Percentiles rank a stretch among this genome's conserved stretches.
Conservation (phyloP, 1,140 invertebrate genomes). For the Listronotus bonariensis region DNA sequence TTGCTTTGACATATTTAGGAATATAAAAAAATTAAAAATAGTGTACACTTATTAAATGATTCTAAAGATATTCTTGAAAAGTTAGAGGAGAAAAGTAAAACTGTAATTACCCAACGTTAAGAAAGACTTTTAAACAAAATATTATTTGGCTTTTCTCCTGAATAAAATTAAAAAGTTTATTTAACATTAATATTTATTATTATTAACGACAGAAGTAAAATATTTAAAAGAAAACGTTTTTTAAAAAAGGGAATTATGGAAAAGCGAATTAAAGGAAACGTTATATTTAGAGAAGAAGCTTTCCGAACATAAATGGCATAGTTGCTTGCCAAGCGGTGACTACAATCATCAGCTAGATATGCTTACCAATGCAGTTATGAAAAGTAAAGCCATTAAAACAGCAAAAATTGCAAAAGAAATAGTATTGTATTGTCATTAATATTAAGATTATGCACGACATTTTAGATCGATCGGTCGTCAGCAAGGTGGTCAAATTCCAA, state of each 20-base stretch:
- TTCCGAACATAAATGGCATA: constrained; percentile 13
- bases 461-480: too few relatives aligned
- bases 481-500: too few relatives aligned
- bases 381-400: too few relatives aligned
- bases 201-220: constrained; percentile 16
- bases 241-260: constrained; percentile 45
- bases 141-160: too few relatives aligned
- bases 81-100: too few relatives aligned
- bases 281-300: constrained; percentile 23
- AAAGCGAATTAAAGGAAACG: constrained; percentile 42
- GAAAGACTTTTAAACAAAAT: too few relatives aligned
- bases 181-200: too few relatives aligned
- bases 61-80: constrained; percentile 16
- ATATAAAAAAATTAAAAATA: background rate
- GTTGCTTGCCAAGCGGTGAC: constrained; percentile 1
- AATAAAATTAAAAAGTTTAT: too few relatives aligned
- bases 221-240: constrained; percentile 27
- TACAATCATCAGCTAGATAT: constrained; percentile 3
- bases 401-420: too few relatives aligned
- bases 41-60: background rate
- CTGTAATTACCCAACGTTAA: too few relatives aligned
- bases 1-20: background rate
- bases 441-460: too few relatives aligned
- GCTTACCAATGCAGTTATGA: constrained; percentile 5
- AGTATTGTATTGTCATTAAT: too few relatives aligned